Base-by-base conservation (phyloP, 2,888 invertebrate species). In the Villa cingulata region DNA sequence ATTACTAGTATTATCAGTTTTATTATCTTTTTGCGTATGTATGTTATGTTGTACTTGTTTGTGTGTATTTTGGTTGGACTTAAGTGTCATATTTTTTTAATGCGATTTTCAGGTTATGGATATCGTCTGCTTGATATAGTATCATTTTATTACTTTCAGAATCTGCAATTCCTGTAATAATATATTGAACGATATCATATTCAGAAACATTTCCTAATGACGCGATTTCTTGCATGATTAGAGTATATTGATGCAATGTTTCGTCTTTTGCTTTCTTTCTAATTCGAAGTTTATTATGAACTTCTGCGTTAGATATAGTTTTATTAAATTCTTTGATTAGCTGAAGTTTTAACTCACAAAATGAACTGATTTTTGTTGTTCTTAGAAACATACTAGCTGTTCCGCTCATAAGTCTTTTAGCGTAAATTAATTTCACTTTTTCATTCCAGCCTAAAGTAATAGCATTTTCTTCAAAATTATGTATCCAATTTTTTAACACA, bases 141-240 rank as follows among this genome's bases (percentile, higher is more conserved):
- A 47, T 38, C 19, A 40, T 47, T 15, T 43, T 43, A 19, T 47
- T 43, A 4, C 27, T 16, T 15, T 39, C 29, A 15, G 12, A 12
- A 37, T 47, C 47, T 2, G 42, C 10, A 12, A 47, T 43, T 12
- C 47, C 47, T 14, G 37, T 17, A 3, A 47, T 47, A 14, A 47
- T 39, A 32, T 43, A 47, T n/a, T 47, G 47, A 18, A 47, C 14
- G 19, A 43, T 3, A n/a, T 37, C 37, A 4, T 7, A 6, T n/a
- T 37, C 37, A 2, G 42, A 29, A 43, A 47, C 39, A n/a, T 18
- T 7, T 5, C 29, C 34, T 19, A 38, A 32, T 9, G 38, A 38
- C 18, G 47, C 42, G 15, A 43, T 45, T 38, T 37, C 43, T 17
- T 18, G 37, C 37, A 43, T 43, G 2, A 37, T 2, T 12, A 46